Evolutionary conservation across 2,888 invertebrate genomes (phyloP), one percentile per base, ranked within the genome.

Genomic region (Volucella inanis): DNA sequence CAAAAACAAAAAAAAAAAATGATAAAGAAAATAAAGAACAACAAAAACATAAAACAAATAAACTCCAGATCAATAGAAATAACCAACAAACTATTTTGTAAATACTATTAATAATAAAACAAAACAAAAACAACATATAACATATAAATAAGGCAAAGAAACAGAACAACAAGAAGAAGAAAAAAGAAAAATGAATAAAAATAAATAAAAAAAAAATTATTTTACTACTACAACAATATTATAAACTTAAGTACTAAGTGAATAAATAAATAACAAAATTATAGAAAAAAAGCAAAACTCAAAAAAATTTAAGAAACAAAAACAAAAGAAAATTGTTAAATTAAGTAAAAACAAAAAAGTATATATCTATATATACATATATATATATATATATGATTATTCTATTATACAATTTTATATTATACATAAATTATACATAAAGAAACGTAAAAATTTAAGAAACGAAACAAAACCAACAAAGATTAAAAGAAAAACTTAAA

Each of bases 361-460:
- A 76, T 85, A 85, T 81, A 77, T 87, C 41, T 76, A 74, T 80
- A 78, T 87, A 80, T 80, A 87, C 68, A 85, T 62, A 81, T 31
- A 31, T 31, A 31, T 61, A 62, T 78, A 74, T 59, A 80, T 75
- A 84, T 76, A 87, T 79, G 72, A 87, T 87, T 87, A 87, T 87
- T 87, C 83, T 87, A 85, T 87, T 85, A 87, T 85, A 85, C 80
- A 85, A 87, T 85, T 84, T 87, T 86, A 86, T 86, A 84, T 77
- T 87, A 87, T 87, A 87, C 87, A 87, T 87, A 87, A 83, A 87
- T 87, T 84, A 87, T 87, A 83, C 78, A 87, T 83, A 83, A 81
- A 81, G 39, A 87, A 76, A 74, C 50, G 49, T 65, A 70, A 83
- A 67, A 62, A 72, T 54, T 77, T 78, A 83, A 83, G 83, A 77